These are phyloP conservation scores for Stenotaenia linearis DNA, from an alignment of 2,888 invertebrate species.

Conservation along the genomic window DNA sequence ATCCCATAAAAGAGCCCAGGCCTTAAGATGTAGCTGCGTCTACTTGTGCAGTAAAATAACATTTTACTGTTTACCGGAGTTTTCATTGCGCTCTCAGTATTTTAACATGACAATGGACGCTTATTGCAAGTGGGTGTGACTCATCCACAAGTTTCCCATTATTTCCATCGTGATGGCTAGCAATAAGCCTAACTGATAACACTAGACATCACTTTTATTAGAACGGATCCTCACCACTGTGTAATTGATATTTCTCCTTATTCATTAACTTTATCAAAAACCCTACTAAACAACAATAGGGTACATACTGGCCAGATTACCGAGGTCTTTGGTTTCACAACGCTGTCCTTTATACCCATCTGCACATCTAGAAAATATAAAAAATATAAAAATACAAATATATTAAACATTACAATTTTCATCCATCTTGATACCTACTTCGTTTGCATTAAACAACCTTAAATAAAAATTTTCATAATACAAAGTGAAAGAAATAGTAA, in stretches of 20 bases:
- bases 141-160: neutral
- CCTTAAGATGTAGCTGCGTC: slow-evolving; percentile 1
- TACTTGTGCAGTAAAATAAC: neutral
- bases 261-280: neutral
- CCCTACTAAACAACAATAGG: neutral
- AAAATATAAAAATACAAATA: neutral
- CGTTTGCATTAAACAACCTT: neutral
- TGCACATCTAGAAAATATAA: neutral
- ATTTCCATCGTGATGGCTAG: neutral
- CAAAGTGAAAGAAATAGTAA: too few species aligned
- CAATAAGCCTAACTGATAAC: neutral
- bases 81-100: neutral
- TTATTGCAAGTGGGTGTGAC: neutral
- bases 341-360: slow-evolving; percentile 27
- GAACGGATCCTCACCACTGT: neutral
- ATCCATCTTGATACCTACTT: neutral
- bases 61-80: neutral
- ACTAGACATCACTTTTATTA: neutral
- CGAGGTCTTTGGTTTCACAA: slow-evolving; percentile 27
- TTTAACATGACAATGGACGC: neutral
- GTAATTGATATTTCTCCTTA: too few species aligned
- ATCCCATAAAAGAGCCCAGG: neutral
- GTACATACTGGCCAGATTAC: neutral
- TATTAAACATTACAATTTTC: neutral
- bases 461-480: neutral